Base-by-base conservation (phyloP, 1,140 invertebrate species). In the Calosoma granatense region DNA sequence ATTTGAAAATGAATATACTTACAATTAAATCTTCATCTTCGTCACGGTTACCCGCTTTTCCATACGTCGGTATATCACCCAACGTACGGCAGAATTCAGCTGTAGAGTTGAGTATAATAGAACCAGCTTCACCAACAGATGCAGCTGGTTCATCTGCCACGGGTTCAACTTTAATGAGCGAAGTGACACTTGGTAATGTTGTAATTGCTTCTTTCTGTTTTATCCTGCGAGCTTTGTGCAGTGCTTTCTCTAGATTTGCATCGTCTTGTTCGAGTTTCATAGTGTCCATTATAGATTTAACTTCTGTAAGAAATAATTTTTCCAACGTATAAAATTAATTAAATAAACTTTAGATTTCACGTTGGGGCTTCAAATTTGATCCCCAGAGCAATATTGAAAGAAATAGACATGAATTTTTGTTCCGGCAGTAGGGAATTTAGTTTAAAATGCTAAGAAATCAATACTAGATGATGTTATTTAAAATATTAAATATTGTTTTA, bases 41-140 rank as follows among this genome's bases (percentile, higher is more conserved):
- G 67, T 92, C 90, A 59, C 92, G 76, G 73, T 94, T 94, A 30
- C 92, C 89, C 51, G 91, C 83, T 67, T 88, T 81, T 14, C 92
- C 89, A 72, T 93, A 92, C 0, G 90, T 96, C 30, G 94, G 93
- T 66, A 97, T 95, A 70, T 97, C 94, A 20, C 95, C 70, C 1
- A 98, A 76, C 36, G 92, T 94, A 61, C 95, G 81, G 72, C 95
- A 98, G 77, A 98, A 98, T 77, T 98, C 96, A 0, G 94, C 93
- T 0, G 94, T 97, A 12, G 92, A 85, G 76, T 98, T 95, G 22
- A 98, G 73, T 22, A 91, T 81, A 62, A 98, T 95, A 59, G 78
- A 78, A 1, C 78, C 76, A 26, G 66, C 53, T 47, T 47, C 41
- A 14, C 26, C 26, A 30, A 14, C 26, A 6, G 26, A 30, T 30